Base-by-base conservation (phyloP, 2,113 vertebrate genomes). In the Diphyllodes magnificus region DNA sequence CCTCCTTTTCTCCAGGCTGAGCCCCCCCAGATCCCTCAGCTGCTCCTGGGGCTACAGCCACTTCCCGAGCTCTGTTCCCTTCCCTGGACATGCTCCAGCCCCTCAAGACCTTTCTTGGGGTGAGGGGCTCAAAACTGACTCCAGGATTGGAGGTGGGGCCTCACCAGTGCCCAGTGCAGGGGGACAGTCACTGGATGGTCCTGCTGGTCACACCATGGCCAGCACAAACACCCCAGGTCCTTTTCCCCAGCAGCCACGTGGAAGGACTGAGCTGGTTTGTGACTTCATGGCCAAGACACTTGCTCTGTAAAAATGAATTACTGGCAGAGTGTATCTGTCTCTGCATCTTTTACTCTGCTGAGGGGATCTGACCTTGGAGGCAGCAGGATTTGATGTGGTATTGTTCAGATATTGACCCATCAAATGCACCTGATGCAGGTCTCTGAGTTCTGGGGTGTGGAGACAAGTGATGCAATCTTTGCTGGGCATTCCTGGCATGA, bases 11-110 rank as follows among this genome's bases (percentile, higher is more conserved):
- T 72, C 57, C 68, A 53, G 33, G 15, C 39, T 37, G 61, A 65
- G 33, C 24, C 4, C 12, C 8, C 22, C 4, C 37, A 60, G 31
- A 20, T 82, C 37, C 37, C 25, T 70, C 45, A 44, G 56, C 20
- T 0, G 0, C 37, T 70, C 8, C 37, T 42, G 12, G 13, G 3
- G 6, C 80, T 72, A 3, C 39, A 63, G 33, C 7, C 33, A 17
- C 39, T 45, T 45, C 28, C 57, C 22, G 18, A 54, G 11, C 22
- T 27, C 40, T 3, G 4, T 37, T 71, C 22, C 11, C 9, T 45
- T 33, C 28, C 14, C 27, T 15, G 17, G 47, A 33, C 33, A 27
- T 3, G 9, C 4, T 53, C 17, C 27, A 72, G 27, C 5, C 17
- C 22, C 39, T 54, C 39, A 27, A 53, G 39, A 6, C 37, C 28